Conservation (phyloP, 2,113 vertebrate genomes). For the Stictonetta naevosa region DNA sequence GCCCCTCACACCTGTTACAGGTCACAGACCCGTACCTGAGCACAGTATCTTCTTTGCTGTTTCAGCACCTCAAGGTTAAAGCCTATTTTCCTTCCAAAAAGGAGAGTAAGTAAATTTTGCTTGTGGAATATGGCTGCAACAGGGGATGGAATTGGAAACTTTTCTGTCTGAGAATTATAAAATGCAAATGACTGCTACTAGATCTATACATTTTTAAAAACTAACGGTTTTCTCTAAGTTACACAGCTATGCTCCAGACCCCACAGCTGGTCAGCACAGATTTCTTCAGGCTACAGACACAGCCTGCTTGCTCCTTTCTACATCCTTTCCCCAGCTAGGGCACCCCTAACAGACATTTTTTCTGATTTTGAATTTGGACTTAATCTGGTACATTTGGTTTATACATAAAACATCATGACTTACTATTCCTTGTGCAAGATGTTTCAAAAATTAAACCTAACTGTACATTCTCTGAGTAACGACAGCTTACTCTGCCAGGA, state of each 20-base stretch:
- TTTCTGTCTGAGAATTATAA: background rate
- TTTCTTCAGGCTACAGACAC: background rate
- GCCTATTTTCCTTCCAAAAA: background rate
- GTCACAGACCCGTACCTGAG: slow-evolving; percentile 41
- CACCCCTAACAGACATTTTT: background rate
- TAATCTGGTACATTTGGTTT: background rate
- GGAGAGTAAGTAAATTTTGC: rapidly evolving
- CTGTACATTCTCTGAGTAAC: background rate
- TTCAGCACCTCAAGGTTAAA: slow-evolving; percentile 67
- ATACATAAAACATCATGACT: background rate
- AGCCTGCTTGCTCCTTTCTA: no score
- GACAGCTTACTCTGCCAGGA: background rate
- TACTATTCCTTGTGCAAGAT: background rate
- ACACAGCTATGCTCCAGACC: no score
- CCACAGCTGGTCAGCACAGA: background rate
- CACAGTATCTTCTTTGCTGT: slow-evolving; percentile 43
- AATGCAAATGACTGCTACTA: background rate
- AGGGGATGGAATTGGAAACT: background rate
- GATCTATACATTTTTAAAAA: background rate
- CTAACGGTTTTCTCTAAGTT: background rate
- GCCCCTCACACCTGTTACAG: slow-evolving; percentile 28
- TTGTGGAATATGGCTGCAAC: background rate
- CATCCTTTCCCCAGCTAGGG: background rate
- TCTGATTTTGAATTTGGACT: background rate
- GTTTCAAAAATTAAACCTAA: background rate